These are phyloP conservation scores for Thunnus thynnus DNA, from an alignment of 2,113 vertebrate genomes.

Conservation along the genomic window DNA sequence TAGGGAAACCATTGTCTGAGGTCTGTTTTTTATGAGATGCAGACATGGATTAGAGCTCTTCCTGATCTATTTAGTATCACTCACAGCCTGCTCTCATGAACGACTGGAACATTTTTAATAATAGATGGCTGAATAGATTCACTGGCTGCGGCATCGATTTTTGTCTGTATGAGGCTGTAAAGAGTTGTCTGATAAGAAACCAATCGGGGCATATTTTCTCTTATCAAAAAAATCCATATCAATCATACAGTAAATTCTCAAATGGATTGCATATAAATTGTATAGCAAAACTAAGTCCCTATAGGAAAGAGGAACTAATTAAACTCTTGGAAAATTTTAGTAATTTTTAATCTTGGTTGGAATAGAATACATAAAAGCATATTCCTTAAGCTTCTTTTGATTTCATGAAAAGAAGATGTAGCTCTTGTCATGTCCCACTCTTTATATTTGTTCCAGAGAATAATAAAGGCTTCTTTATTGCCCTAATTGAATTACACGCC, in stretches of 20 bases:
- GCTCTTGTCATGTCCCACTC: conserved; percentile 11
- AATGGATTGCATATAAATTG: conserved; percentile 16
- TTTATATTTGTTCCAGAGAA: conserved; percentile 34
- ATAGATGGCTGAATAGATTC: conserved; percentile 62
- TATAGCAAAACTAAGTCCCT: not conserved
- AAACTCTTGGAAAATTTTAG: not conserved
- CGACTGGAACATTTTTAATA: conserved; percentile 70
- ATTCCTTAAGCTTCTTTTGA: conserved; percentile 40
- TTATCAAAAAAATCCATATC: conserved; percentile 38
- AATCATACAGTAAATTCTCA: conserved; percentile 27
- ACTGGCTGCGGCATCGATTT: conserved; percentile 55
- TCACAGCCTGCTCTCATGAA: conserved; percentile 44
- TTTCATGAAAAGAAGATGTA: conserved; percentile 40
- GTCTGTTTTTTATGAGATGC: conserved; percentile 35
- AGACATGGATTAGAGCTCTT: conserved; percentile 40
- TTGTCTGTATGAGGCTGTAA: conserved; percentile 38
- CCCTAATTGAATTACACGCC: conserved; percentile 69
- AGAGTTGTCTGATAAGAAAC: conserved; percentile 46
- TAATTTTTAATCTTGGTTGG: conserved; percentile 1
- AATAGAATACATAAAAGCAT: conserved; percentile 20
- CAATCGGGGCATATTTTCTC: conserved; percentile 12
- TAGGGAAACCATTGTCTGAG: not conserved
- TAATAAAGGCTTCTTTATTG: conserved; percentile 47
- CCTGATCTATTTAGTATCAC: conserved; percentile 59
- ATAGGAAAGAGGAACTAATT: not conserved